Conservation (phyloP, 2,797 vertebrate genomes). For the Poeciliopsis infans region DNA sequence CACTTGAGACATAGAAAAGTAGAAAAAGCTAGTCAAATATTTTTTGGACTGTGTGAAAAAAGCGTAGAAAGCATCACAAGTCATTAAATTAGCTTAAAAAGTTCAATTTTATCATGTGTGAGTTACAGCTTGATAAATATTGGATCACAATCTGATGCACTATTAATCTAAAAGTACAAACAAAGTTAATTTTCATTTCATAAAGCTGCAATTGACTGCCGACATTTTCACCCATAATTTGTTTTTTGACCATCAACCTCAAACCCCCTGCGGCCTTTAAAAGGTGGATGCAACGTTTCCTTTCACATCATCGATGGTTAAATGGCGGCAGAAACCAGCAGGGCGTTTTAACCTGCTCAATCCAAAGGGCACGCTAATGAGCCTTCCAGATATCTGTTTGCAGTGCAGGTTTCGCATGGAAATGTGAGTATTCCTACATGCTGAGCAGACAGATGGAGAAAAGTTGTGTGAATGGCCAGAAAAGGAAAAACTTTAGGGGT, state of each 20-base stretch:
- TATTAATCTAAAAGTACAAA: conserved; percentile 3
- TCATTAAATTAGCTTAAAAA: conserved; percentile 7
- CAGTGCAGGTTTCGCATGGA: conserved; percentile 10
- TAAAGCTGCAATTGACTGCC: conserved; percentile 1
- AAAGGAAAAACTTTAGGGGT: neutral
- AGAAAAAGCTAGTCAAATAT: neutral
- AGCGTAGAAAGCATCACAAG: neutral
- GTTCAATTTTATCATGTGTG: neutral
- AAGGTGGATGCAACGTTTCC: conserved; percentile 12
- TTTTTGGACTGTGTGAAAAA: neutral
- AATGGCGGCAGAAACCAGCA: conserved; percentile 16
- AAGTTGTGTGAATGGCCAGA: neutral
- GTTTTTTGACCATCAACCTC: conserved; percentile 14
- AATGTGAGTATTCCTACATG: conserved; percentile 15
- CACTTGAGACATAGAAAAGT: neutral
- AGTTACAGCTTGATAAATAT: neutral
- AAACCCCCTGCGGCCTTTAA: conserved; percentile 4
- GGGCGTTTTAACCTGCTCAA: conserved; percentile 9
- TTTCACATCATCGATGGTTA: conserved; percentile 11
- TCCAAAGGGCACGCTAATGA: conserved; percentile 20
- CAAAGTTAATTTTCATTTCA: neutral
- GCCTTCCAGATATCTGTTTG: conserved; percentile 7
- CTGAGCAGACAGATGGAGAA: conserved; percentile 26
- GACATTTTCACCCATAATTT: conserved; percentile 8
- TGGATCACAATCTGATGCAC: conserved; percentile 18